phyloP scores from a whole-genome alignment of 2,797 vertebrate species.

The Thunnus albacares region DNA sequence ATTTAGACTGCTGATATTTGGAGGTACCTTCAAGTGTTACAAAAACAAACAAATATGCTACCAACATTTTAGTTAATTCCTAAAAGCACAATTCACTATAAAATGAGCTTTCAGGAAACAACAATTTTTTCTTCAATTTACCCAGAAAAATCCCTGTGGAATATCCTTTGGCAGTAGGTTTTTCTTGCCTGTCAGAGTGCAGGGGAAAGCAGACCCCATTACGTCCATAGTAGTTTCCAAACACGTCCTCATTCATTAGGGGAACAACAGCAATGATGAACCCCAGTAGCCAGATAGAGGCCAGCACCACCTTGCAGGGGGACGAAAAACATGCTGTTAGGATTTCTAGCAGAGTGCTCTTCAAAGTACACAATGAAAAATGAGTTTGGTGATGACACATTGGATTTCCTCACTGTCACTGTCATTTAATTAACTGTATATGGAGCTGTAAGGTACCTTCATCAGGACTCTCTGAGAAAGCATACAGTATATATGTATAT shows the following conservation, averaged over 20 bases:
- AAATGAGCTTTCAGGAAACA: background rate
- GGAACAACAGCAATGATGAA: conserved; percentile 88
- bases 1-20: background rate
- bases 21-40: background rate
- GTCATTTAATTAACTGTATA: conserved; percentile 2
- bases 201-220: conserved; percentile 92
- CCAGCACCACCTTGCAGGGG: conserved; percentile 71
- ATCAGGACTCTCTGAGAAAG: background rate
- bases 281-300: conserved; percentile 87
- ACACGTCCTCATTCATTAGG: conserved; percentile 87
- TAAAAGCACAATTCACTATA: background rate
- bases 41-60: background rate
- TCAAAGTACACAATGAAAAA: conserved; percentile 14
- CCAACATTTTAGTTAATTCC: background rate
- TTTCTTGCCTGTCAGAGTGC: conserved; percentile 89
- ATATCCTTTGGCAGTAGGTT: conserved; percentile 87
- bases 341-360: background rate
- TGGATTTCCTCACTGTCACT: background rate
- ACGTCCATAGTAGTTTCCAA: conserved; percentile 92
- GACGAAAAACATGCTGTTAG: conserved; percentile 35
- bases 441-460: background rate
- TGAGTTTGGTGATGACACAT: background rate
- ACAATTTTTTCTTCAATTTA: conserved; percentile 71
- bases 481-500: background rate
- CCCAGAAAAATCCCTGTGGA: conserved; percentile 92